Evolutionary conservation across 2,888 invertebrate genomes (phyloP), one percentile per base, ranked within the genome.

Genomic region (Parochlus steinenii): DNA sequence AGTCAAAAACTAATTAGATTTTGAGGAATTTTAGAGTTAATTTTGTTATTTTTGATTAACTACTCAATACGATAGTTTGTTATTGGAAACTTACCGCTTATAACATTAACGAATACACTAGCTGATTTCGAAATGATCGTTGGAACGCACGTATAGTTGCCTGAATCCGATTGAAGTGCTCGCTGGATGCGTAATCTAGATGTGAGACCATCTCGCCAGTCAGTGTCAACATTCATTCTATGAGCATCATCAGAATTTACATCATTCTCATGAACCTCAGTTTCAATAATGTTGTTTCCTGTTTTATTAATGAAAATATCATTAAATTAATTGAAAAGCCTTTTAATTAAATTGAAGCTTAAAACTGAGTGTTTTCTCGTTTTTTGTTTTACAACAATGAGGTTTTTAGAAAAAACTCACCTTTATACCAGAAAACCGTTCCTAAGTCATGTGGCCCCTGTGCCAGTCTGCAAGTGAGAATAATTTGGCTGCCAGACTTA

Each of bases 71-170:
- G n/a, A n/a, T n/a, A n/a, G n/a, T n/a, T n/a, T n/a, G n/a, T n/a
- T n/a, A n/a, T n/a, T n/a, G n/a, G n/a, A n/a, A n/a, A n/a, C 67
- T 69, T 64, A 83, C 85, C 85, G 61, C 82, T 85, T 55, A 87
- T 83, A 51, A 87, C 81, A 60, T 87, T 86, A 48, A 87, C 83
- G 54, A 80, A 82, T 51, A 85, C 82, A 48, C 79, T 81, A 38
- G 86, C 75, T 33, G 78, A 71, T 48, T 78, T 78, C 34, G 86
- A 83, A 61, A n/a, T n/a, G n/a, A 82, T 76, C 33, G 86, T 85
- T 19, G 86, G 86, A 44, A 80, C 77, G 48, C 87, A 87, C 53
- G 85, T 83, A 59, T 86, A 87, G 63, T 87, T 87, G 41, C 87
- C 87, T 41, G 82, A 82, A 59, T 87, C 86, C 37, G 71, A 66